Conservation (phyloP, 2,888 invertebrate species). For the Ormyrus thymus region DNA sequence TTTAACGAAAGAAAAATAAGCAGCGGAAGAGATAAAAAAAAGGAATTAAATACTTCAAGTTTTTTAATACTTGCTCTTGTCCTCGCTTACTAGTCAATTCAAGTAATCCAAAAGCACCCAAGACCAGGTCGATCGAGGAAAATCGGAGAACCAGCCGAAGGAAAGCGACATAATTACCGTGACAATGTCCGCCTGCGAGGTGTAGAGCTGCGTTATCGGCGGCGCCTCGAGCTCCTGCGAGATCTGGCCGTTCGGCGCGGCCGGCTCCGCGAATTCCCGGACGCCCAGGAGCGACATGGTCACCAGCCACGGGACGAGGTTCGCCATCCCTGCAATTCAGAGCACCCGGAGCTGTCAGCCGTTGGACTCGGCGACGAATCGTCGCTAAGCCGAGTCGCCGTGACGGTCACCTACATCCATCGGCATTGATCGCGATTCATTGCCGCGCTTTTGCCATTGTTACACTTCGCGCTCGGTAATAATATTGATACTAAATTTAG, state of each 20-base stretch:
- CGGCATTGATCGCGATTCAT: no score
- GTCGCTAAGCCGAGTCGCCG: background rate
- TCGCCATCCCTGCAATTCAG: conserved; percentile 67
- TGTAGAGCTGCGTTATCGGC: conserved; percentile 48
- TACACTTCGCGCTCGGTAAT: no score
- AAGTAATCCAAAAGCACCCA: no score
- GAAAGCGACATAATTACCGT: conserved; percentile 54
- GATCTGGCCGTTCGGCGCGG: conserved; percentile 59
- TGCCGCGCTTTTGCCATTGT: no score
- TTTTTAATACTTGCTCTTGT: no score
- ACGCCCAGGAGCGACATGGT: conserved; percentile 73
- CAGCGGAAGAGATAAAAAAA: no score
- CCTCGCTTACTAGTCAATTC: no score
- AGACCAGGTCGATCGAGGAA: no score
- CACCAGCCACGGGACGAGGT: conserved; percentile 71
- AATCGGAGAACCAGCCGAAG: no score
- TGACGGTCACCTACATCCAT: conserved; percentile 15
- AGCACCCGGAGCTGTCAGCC: background rate
- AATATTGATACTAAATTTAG: no score
- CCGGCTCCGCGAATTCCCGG: conserved; percentile 64
- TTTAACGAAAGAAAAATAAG: no score
- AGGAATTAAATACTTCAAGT: no score
- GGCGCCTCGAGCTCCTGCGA: conserved; percentile 68
- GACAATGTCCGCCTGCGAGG: conserved; percentile 53
- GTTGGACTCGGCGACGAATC: background rate